Evolutionary conservation across 2,888 invertebrate species (phyloP).

Genomic region (Augochlorella aurata): DNA sequence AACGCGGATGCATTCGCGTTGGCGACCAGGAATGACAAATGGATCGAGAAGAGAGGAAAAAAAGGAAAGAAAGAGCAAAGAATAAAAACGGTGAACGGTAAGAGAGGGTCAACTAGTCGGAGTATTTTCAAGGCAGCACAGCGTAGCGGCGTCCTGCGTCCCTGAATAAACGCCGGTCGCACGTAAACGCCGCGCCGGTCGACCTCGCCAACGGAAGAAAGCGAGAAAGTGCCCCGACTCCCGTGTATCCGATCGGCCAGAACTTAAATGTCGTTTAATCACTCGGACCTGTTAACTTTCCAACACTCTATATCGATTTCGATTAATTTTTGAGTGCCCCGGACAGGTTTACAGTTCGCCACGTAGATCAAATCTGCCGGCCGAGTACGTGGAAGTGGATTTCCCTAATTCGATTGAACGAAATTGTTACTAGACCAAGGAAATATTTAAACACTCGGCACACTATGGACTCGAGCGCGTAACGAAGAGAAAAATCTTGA

Average conservation of each 20-base stretch:
- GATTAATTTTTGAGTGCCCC: slow-evolving; percentile 19
- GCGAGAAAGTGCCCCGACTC: slow-evolving; percentile 75
- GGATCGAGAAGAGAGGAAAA: slow-evolving; percentile 28
- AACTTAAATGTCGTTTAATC: slow-evolving; percentile 66
- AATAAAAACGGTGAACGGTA: slow-evolving; percentile 47
- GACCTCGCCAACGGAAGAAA: slow-evolving; percentile 79
- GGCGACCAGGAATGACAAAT: slow-evolving; percentile 26
- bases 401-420: neutral
- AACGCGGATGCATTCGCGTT: slow-evolving; percentile 55
- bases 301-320: slow-evolving; percentile 38
- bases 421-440: neutral
- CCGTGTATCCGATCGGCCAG: slow-evolving; percentile 45
- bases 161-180: slow-evolving; percentile 72
- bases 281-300: slow-evolving; percentile 56
- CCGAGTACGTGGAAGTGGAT: neutral
- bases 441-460: neutral
- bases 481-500: neutral
- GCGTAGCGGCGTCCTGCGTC: slow-evolving; percentile 60
- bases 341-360: neutral
- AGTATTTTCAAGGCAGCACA: slow-evolving; percentile 73
- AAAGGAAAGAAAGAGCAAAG: slow-evolving; percentile 20
- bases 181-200: slow-evolving; percentile 70
- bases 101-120: slow-evolving; percentile 65
- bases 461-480: no score
- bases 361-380: neutral